A percentile compares a stretch with the other conserved stretches of the same genome.
These are phyloP conservation scores for Promerops cafer DNA, from an alignment of 2,113 vertebrate genomes.

Conservation along the genomic window DNA sequence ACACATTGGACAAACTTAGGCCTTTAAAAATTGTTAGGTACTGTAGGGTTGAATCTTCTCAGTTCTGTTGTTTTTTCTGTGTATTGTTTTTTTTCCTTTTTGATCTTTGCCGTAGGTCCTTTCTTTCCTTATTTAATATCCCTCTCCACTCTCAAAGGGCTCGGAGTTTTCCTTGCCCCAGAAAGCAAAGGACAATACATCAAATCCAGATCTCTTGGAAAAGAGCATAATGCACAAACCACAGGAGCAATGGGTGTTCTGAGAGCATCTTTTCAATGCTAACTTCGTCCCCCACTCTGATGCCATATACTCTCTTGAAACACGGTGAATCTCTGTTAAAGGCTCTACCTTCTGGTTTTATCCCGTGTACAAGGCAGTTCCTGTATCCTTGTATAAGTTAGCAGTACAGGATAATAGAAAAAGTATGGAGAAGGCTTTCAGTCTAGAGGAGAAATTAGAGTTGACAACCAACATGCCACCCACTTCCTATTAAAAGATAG, in stretches of 20 bases:
- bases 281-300: not conserved
- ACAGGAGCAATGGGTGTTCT: constrained; percentile 46
- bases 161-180: not conserved
- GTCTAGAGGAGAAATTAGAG: constrained; percentile 51
- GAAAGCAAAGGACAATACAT: constrained; percentile 47
- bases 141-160: not conserved
- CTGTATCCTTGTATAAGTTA: not conserved
- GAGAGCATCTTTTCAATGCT: not conserved
- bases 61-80: not conserved
- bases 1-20: constrained; percentile 4
- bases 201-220: constrained; percentile 58
- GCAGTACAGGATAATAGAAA: constrained; percentile 43
- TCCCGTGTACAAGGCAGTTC: not conserved
- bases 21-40: constrained; percentile 48
- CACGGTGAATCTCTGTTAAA: not conserved
- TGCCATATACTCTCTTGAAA: constrained; percentile 2
- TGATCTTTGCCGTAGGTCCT: constrained; percentile 33
- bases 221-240: constrained; percentile 27
- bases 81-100: constrained; percentile 5
- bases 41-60: not conserved
- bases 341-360: constrained; percentile 23
- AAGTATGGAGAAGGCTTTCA: constrained; percentile 48
- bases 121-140: not conserved
- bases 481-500: constrained; percentile 62
- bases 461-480: constrained; percentile 66